Conservation (phyloP, 2,888 invertebrate genomes). For the Odontomyia ornata region DNA sequence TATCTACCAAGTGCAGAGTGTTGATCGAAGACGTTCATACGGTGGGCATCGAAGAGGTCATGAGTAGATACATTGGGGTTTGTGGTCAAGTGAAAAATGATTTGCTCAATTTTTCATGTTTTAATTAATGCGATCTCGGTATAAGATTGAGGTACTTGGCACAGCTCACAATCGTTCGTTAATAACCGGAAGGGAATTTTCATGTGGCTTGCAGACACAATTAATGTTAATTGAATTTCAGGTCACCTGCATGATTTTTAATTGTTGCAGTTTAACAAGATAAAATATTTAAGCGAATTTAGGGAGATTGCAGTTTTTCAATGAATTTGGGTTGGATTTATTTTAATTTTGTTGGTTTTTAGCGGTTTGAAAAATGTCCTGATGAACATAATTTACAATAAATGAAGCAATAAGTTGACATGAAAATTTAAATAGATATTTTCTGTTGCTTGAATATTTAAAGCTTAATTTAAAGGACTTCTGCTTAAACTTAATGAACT, state of each 20-base stretch:
- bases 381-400: too few relatives aligned
- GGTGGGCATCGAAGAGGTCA: slow-evolving; percentile 19
- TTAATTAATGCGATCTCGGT: slow-evolving; percentile 33
- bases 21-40: slow-evolving; percentile 9
- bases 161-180: not conserved
- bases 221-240: not conserved
- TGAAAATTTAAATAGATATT: too few relatives aligned
- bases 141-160: not conserved
- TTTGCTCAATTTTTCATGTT: slow-evolving; percentile 26
- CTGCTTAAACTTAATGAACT: too few relatives aligned
- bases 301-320: too few relatives aligned
- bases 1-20: not conserved
- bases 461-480: too few relatives aligned
- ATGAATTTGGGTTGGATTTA: too few relatives aligned
- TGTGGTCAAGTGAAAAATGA: slow-evolving; percentile 17
- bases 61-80: slow-evolving; percentile 3
- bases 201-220: not conserved
- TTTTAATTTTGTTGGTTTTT: too few relatives aligned
- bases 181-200: slow-evolving; percentile 3
- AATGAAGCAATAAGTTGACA: too few relatives aligned
- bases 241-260: not conserved
- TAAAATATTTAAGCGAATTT: too few relatives aligned
- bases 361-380: too few relatives aligned
- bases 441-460: too few relatives aligned
- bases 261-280: not conserved